phyloP scores from a whole-genome alignment of 2,113 vertebrate species.

The Tricholaema leucomelas region DNA sequence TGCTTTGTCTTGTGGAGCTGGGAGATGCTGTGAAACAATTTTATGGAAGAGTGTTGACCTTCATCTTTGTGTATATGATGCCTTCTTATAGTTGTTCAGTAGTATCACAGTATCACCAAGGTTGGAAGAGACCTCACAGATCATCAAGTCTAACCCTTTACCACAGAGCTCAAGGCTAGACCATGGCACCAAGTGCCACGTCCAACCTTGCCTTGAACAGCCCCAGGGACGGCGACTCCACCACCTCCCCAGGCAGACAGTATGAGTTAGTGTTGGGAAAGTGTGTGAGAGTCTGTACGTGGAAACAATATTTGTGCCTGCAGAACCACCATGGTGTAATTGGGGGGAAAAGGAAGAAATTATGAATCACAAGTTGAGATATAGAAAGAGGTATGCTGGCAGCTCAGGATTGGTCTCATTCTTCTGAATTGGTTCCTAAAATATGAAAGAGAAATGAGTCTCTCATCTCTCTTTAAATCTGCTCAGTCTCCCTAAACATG shows the following conservation, averaged over 20 bases:
- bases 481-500: neutral
- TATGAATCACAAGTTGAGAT: neutral
- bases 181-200: too few relatives aligned
- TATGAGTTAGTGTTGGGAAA: neutral
- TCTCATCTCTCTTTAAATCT: neutral
- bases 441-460: neutral
- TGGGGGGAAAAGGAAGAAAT: neutral
- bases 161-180: too few relatives aligned
- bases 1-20: neutral
- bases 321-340: neutral
- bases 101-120: too few relatives aligned
- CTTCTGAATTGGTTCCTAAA: neutral
- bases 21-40: neutral
- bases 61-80: neutral
- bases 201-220: too few relatives aligned
- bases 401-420: neutral
- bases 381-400: neutral
- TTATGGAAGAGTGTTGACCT: neutral
- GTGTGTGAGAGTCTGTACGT: neutral
- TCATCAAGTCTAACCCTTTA: too few relatives aligned
- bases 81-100: neutral
- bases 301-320: neutral
- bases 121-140: too few relatives aligned
- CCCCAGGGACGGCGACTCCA: too few relatives aligned
- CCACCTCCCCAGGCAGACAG: too few relatives aligned